Conservation (phyloP, 2,888 invertebrate species). For the Tipula lateralis region DNA sequence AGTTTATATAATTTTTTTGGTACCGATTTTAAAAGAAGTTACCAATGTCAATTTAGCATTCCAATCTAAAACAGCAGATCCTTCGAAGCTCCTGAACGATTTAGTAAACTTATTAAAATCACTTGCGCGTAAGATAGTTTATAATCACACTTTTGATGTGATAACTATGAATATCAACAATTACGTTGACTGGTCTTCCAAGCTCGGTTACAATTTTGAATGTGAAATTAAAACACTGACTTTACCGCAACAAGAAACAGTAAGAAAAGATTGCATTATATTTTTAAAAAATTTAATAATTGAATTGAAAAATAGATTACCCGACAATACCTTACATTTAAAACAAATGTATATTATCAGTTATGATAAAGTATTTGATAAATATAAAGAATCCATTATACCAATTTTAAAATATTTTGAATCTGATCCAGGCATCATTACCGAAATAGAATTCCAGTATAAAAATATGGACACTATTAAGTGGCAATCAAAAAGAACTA, state of each 20-base stretch:
- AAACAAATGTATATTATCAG: too few relatives aligned
- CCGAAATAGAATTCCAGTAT: too few relatives aligned
- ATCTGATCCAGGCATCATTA: not conserved
- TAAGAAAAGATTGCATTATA: not conserved
- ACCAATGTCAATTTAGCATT: conserved; percentile 37
- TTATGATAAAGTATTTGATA: too few relatives aligned
- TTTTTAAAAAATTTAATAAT: not conserved
- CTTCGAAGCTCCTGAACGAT: conserved; percentile 34
- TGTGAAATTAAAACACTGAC: too few relatives aligned
- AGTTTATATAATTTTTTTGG: too few relatives aligned
- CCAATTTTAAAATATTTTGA: not conserved
- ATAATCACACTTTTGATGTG: not conserved
- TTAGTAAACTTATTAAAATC: not conserved
- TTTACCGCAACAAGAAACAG: not conserved
- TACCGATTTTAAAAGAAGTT: too few relatives aligned
- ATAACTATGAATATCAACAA: too few relatives aligned
- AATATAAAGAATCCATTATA: not conserved
- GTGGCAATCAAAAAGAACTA: too few relatives aligned
- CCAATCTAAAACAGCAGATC: conserved; percentile 36
- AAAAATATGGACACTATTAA: too few relatives aligned
- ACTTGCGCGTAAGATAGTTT: not conserved
- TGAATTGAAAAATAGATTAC: not conserved
- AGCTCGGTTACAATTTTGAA: too few relatives aligned
- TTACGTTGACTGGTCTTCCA: too few relatives aligned
- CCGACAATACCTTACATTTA: not conserved